Evolutionary conservation across 1,140 invertebrate genomes (phyloP).

Genomic region (Drosophila bifasciata): DNA sequence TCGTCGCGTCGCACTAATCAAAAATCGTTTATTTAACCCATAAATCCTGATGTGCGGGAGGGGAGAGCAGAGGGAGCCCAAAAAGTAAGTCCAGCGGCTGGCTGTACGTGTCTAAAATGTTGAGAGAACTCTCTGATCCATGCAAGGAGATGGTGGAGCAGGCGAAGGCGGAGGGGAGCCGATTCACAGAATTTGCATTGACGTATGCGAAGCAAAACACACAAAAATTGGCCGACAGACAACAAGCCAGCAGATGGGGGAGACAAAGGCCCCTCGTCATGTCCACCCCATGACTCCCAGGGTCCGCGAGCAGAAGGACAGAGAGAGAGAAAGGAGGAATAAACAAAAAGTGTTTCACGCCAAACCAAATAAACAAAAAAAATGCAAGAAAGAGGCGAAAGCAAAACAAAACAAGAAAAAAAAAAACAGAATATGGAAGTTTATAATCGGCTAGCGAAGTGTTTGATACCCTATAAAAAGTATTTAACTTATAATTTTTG

Average conservation of each 20-base stretch:
- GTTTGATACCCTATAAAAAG: not conserved
- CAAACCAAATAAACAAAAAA: conserved; percentile 69
- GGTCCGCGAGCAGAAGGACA: conserved; percentile 1
- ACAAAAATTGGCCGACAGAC: conserved; percentile 24
- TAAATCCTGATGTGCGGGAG: conserved; percentile 59
- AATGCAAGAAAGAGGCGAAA: conserved; percentile 28
- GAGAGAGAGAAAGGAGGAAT: conserved; percentile 41
- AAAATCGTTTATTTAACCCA: conserved; percentile 79
- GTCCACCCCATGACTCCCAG: conserved; percentile 40
- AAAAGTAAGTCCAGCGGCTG: conserved; percentile 51
- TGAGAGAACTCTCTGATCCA: conserved; percentile 48
- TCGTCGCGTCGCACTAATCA: conserved; percentile 51
- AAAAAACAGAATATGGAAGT: not conserved
- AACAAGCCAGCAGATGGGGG: conserved; percentile 25
- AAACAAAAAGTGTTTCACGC: conserved; percentile 77
- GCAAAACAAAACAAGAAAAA: conserved; percentile 38
- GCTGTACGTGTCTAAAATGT: conserved; percentile 69
- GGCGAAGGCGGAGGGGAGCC: not conserved
- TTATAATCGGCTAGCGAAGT: too few species aligned
- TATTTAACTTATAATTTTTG: not conserved
- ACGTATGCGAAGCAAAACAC: conserved; percentile 28
- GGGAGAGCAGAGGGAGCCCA: conserved; percentile 6
- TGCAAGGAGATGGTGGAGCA: too few species aligned
- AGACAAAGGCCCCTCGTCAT: conserved; percentile 30
- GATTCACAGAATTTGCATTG: conserved; percentile 66